Evolutionary conservation across 2,888 invertebrate genomes (phyloP), one percentile per base, ranked within the genome.

Genomic region (Onthophagus sagittarius): DNA sequence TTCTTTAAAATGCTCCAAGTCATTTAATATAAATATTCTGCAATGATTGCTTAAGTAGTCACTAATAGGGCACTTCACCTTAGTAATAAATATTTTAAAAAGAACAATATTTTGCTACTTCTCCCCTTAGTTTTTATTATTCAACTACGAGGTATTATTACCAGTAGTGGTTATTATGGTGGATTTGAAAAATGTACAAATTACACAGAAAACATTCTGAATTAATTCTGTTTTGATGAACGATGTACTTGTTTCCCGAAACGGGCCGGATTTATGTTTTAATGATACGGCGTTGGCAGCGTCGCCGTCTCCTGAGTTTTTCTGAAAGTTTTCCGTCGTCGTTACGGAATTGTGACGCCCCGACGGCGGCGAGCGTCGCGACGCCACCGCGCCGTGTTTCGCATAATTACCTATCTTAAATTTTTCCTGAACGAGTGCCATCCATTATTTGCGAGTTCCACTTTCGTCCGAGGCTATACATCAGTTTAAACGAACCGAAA

Each of bases 181-280:
- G n/a, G 6, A 6, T n/a, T 23, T 67, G 32, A 53, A 67, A 67
- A 67, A 67, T 67, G 67, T 31, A 67, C 31, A 67, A 67, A 67
- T 67, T 67, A 67, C 32, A 67, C 67, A 23, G 67, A 67, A 67
- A 67, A 67, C 67, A 67, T 67, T 67, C 23, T 31, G 31, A 67
- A 67, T 67, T 67, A 67, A 67, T 67, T 31, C 67, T n/a, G 67
- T 23, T 15, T 0, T 23, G 67, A 64, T 23, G 15, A 23, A 13
- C 64, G 67, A 67, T 67, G 67, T 23, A 67, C 11, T 67, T 67
- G 67, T 67, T 67, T 67, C 32, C 67, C 15, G 67, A 67, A 67
- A 31, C 67, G 67, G 67, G 23, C 23, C 67, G 67, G 67, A n/a
- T 67, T 67, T 67, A 67, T 67, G 67, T 67, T 67, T 67, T 67